Percentiles rank a stretch among this genome's conserved stretches.
Evolutionary conservation across 2,113 vertebrate species (phyloP).

Genomic region (Natator depressus): DNA sequence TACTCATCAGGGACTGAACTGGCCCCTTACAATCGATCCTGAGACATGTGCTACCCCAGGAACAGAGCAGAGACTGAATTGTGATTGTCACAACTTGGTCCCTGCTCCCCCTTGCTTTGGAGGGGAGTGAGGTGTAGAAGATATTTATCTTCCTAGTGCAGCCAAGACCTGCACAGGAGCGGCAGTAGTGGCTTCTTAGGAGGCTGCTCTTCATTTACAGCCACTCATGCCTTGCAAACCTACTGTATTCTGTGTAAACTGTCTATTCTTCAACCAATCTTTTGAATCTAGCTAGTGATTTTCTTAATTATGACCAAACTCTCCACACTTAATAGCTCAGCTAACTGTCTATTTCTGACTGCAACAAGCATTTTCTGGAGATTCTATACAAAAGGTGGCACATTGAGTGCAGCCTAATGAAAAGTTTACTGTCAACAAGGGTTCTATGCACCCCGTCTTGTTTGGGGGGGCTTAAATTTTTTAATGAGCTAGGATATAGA

Average conservation of each 20-base stretch:
- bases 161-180: not conserved
- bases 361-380: not conserved
- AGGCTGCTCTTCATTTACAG: not conserved
- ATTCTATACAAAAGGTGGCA: not conserved
- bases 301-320: not conserved
- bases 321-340: not conserved
- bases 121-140: not conserved
- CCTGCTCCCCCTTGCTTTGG: not conserved
- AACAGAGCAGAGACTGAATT: not conserved
- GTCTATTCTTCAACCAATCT: not conserved
- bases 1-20: not conserved
- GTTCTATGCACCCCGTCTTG: not conserved
- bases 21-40: fast-evolving
- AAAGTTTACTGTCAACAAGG: not conserved
- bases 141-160: not conserved
- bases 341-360: not conserved
- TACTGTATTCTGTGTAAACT: not conserved
- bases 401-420: not conserved
- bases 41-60: not conserved
- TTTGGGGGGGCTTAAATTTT: not conserved
- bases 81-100: not conserved
- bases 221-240: not conserved
- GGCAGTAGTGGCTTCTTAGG: not conserved
- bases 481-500: not conserved
- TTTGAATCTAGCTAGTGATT: not conserved